These are phyloP conservation scores for Tachyglossus aculeatus DNA, from an alignment of 2,797 vertebrate species.

Conservation along the genomic window DNA sequence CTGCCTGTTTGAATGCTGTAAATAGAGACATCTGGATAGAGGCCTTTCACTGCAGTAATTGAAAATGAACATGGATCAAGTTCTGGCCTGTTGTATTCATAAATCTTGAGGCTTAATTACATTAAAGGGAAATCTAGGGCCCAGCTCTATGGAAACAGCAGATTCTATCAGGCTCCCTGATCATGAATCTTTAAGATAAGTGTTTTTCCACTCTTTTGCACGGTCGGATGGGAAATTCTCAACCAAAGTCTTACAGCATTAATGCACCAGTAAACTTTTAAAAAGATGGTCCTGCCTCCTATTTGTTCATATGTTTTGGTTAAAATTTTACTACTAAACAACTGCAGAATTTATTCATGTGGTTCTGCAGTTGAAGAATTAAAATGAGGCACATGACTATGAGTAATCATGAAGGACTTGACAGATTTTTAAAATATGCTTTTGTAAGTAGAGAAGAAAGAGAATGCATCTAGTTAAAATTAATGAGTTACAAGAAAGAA, in stretches of 20 bases:
- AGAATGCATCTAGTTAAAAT: constrained; percentile 9
- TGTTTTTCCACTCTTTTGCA: constrained; percentile 51
- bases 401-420: not conserved
- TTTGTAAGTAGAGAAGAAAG: not conserved
- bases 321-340: rapidly evolving
- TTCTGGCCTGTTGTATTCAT: constrained; percentile 91
- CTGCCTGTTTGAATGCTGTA: constrained; percentile 83
- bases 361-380: rapidly evolving
- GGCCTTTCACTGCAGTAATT: constrained; percentile 86
- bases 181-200: constrained; percentile 85
- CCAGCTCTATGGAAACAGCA: constrained; percentile 88
- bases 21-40: constrained; percentile 89
- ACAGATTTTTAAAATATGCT: not conserved
- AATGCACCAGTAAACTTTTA: constrained; percentile 39
- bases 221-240: constrained; percentile 61
- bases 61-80: constrained; percentile 94
- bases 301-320: rapidly evolving
- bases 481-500: constrained; percentile 5
- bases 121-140: constrained; percentile 92
- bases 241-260: constrained; percentile 29
- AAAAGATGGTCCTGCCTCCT: constrained; percentile 10
- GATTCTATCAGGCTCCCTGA: constrained; percentile 86
- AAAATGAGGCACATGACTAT: not conserved
- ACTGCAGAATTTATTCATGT: not conserved
- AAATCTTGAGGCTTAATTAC: constrained; percentile 96